phyloP scores from a whole-genome alignment of 2,113 vertebrate species.

The Castor canadensis region DNA sequence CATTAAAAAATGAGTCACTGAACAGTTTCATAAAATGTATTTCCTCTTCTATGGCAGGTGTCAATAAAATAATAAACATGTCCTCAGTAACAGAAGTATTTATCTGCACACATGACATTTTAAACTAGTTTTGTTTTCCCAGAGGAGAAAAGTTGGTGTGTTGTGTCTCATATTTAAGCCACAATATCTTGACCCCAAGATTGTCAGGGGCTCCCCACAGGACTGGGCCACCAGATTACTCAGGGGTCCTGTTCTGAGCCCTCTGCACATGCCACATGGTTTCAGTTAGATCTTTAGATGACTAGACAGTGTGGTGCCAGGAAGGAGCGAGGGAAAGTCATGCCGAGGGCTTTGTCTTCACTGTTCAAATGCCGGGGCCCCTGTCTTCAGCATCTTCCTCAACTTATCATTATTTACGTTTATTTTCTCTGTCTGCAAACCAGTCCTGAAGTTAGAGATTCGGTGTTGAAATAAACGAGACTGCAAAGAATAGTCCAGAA shows the following conservation, averaged over 20 bases:
- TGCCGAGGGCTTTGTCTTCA: slow-evolving; percentile 78
- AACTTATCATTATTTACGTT: slow-evolving; percentile 59
- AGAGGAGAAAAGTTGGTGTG: slow-evolving; percentile 43
- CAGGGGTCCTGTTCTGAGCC: slow-evolving; percentile 78
- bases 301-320: slow-evolving; percentile 83
- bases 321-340: slow-evolving; percentile 74
- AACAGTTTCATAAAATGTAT: slow-evolving; percentile 67
- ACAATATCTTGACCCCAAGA: slow-evolving; percentile 71
- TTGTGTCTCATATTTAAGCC: slow-evolving; percentile 68
- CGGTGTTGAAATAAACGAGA: slow-evolving; percentile 72
- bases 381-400: slow-evolving; percentile 65
- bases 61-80: slow-evolving; percentile 61
- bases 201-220: slow-evolving; percentile 74
- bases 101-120: slow-evolving; percentile 13
- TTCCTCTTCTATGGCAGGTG: slow-evolving; percentile 66
- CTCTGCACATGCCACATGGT: slow-evolving; percentile 77
- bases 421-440: slow-evolving; percentile 76
- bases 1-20: slow-evolving; percentile 57
- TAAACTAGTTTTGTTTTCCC: slow-evolving; percentile 63
- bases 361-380: slow-evolving; percentile 76
- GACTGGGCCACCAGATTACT: slow-evolving; percentile 73
- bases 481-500: slow-evolving; percentile 56
- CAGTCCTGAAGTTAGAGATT: slow-evolving; percentile 72
- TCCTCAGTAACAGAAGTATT: slow-evolving; percentile 6
- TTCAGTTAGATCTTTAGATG: slow-evolving; percentile 84